A percentile compares a stretch with the other conserved stretches of the same genome.
phyloP scores from a whole-genome alignment of 1,140 invertebrate genomes.

The Ceratitis capitata region DNA sequence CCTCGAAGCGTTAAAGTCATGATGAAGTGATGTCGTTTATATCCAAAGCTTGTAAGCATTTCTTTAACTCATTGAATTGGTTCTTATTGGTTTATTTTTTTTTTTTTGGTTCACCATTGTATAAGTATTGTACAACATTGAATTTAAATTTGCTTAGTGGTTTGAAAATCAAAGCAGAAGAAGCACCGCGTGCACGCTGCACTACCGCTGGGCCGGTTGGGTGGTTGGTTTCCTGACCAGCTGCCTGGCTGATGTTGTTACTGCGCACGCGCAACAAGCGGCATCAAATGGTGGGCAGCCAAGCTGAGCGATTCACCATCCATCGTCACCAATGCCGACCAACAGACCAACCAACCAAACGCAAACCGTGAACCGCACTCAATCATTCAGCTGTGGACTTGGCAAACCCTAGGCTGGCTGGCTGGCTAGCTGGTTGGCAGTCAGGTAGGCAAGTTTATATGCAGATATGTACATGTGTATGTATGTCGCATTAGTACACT shows the following conservation, averaged over 20 bases:
- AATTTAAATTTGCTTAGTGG: constrained; percentile 15
- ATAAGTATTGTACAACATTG: background rate
- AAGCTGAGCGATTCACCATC: background rate
- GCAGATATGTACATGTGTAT: too few relatives aligned
- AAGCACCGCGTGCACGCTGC: background rate
- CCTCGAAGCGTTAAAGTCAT: constrained; percentile 41
- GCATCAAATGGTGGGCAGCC: background rate
- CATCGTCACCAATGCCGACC: background rate
- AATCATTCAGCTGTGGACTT: background rate
- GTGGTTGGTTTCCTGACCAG: too few relatives aligned
- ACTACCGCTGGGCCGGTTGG: too few relatives aligned
- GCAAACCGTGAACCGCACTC: background rate
- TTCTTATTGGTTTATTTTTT: background rate
- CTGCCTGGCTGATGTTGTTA: background rate
- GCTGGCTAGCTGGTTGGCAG: background rate
- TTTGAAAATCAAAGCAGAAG: constrained; percentile 35
- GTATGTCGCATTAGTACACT: too few relatives aligned
- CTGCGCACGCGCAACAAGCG: constrained; percentile 38
- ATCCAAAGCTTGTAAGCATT: constrained; percentile 31
- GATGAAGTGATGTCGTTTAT: constrained; percentile 41
- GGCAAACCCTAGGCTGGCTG: constrained; percentile 1
- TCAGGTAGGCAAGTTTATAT: too few relatives aligned
- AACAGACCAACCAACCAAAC: background rate
- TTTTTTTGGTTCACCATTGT: background rate
- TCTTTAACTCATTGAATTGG: constrained; percentile 4